Evolutionary conservation across 2,797 vertebrate genomes (phyloP).

Genomic region (Gallinago solitaria): DNA sequence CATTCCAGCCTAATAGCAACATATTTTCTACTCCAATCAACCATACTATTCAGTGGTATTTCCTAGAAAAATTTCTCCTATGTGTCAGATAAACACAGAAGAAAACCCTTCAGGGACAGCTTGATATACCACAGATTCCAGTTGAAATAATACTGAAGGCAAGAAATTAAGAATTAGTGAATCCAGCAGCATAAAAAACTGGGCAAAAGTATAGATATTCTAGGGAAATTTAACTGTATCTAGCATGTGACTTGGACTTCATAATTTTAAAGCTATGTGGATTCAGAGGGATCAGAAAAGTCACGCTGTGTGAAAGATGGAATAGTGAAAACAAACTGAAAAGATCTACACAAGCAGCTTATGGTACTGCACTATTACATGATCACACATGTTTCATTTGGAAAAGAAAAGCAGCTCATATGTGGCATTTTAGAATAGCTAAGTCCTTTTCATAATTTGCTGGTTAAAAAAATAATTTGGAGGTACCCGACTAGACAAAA

Average conservation of each 20-base stretch:
- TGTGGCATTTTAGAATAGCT: neutral
- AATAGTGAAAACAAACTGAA: neutral
- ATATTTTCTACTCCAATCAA: conserved; percentile 57
- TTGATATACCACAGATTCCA: conserved; percentile 25
- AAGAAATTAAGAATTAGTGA: conserved; percentile 32
- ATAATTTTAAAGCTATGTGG: neutral
- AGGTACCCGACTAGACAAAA: neutral
- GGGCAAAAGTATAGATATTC: neutral
- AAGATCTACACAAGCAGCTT: neutral
- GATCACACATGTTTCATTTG: neutral
- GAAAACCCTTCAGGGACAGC: conserved; percentile 30
- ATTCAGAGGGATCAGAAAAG: neutral
- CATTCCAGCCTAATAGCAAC: conserved; percentile 53
- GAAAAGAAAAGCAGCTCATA: neutral
- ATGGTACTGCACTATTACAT: neutral
- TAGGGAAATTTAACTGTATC: neutral
- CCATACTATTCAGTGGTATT: conserved; percentile 45
- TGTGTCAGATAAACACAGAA: conserved; percentile 40
- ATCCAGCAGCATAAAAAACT: neutral
- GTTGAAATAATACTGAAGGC: conserved; percentile 1
- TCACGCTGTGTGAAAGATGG: neutral
- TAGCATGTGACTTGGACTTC: neutral
- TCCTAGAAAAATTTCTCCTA: conserved; percentile 47
- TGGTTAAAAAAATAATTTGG: neutral
- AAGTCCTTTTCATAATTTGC: neutral